Evolutionary conservation across 2,888 invertebrate genomes (phyloP).

Genomic region (Crepidodera aurea): DNA sequence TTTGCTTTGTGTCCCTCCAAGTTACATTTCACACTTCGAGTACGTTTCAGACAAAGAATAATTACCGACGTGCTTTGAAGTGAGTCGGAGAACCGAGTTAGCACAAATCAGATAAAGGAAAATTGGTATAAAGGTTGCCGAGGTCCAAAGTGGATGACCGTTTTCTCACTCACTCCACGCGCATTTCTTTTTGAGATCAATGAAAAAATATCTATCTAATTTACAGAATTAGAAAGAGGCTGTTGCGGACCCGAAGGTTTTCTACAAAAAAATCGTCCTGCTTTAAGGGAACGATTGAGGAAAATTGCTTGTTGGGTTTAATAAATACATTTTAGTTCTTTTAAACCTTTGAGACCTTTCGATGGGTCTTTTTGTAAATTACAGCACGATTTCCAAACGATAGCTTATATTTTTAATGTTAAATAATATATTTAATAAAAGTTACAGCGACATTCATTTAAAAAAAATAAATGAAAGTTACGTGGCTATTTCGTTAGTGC

Average conservation of each 20-base stretch:
- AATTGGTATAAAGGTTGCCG: conserved; percentile 43
- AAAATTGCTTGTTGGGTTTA: conserved; percentile 15
- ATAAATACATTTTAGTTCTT: conserved; percentile 4
- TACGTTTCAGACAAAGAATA: conserved; percentile 51
- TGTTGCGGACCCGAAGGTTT: conserved; percentile 14
- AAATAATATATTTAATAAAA: too few relatives aligned
- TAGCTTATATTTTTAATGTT: too few relatives aligned
- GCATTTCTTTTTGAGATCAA: conserved; percentile 25
- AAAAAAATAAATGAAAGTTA: too few relatives aligned
- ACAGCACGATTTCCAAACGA: too few relatives aligned
- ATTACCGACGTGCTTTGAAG: conserved; percentile 52
- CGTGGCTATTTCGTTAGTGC: too few relatives aligned
- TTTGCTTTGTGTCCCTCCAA: conserved; percentile 49
- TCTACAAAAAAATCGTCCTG: conserved; percentile 11
- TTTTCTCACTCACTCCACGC: conserved; percentile 20
- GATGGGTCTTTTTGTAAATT: too few relatives aligned
- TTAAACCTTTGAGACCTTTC: too few relatives aligned
- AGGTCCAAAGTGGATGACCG: conserved; percentile 30
- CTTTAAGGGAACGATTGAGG: conserved; percentile 3
- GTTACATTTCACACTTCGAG: conserved; percentile 54
- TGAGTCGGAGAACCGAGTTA: conserved; percentile 47
- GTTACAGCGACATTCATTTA: too few relatives aligned
- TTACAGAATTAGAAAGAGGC: conserved; percentile 27
- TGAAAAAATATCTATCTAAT: conserved; percentile 29
- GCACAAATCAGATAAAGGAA: conserved; percentile 53